Evolutionary conservation across 2,113 vertebrate genomes (phyloP).

Genomic region (Colaptes auratus): DNA sequence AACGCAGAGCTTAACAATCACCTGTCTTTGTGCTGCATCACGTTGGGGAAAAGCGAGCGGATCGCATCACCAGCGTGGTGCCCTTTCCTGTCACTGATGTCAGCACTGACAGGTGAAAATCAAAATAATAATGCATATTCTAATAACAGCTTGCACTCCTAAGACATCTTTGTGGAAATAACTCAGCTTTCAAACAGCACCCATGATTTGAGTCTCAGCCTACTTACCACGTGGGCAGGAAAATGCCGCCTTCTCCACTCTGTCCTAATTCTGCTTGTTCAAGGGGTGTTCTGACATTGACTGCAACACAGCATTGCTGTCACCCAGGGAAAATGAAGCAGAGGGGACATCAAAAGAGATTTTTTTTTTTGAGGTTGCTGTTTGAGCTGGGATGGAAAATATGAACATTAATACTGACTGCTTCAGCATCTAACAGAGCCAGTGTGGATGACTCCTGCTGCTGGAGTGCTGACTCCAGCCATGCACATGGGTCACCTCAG

Average conservation of each 20-base stretch:
- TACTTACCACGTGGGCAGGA: not conserved
- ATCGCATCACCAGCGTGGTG: not conserved
- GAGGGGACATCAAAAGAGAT: not conserved
- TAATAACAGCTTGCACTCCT: slow-evolving; percentile 54
- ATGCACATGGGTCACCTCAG: not conserved
- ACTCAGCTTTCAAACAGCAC: slow-evolving; percentile 22
- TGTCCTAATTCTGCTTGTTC: slow-evolving; percentile 16
- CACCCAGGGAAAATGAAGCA: not conserved
- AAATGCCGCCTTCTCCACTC: not conserved
- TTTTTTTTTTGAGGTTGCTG: not conserved
- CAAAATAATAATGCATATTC: slow-evolving; percentile 62
- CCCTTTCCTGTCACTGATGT: slow-evolving; percentile 50
- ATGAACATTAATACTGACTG: not conserved
- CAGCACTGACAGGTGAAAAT: slow-evolving; percentile 30
- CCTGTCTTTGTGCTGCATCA: slow-evolving; percentile 31
- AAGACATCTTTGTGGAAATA: slow-evolving; percentile 30
- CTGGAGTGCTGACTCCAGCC: not conserved
- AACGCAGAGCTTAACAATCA: slow-evolving; percentile 21
- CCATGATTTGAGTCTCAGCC: not conserved
- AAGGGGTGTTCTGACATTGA: slow-evolving; percentile 6
- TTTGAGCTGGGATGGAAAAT: not conserved
- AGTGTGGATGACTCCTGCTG: not conserved
- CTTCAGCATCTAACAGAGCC: not conserved
- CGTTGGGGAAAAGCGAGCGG: not conserved
- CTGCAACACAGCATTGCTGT: not conserved